These are phyloP conservation scores for Porites lobata DNA, from an alignment of 92 coral and sea anemone species.

Conservation along the genomic window DNA sequence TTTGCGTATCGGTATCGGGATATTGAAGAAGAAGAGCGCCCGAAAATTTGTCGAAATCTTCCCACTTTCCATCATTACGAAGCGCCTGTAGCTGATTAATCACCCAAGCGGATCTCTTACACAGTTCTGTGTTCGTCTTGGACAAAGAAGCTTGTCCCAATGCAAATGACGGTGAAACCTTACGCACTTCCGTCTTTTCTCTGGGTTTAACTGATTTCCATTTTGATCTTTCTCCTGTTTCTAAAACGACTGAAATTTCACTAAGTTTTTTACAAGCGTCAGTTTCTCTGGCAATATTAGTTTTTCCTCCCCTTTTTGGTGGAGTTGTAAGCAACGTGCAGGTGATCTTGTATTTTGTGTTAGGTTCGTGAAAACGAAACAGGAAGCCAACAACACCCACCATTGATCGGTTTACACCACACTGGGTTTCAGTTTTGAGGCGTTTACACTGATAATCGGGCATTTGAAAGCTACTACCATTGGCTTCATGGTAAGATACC, in stretches of 20 bases:
- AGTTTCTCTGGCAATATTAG: background rate
- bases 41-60: conserved; percentile 30
- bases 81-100: conserved; percentile 62
- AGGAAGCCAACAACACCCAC: conserved; percentile 39
- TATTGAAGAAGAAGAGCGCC: conserved; percentile 26
- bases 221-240: background rate
- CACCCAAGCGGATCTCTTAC: conserved; percentile 38
- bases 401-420: background rate
- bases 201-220: conserved; percentile 2
- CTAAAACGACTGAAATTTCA: conserved; percentile 1
- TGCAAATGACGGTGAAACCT: background rate
- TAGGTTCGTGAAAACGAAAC: conserved; percentile 64
- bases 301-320: conserved; percentile 24
- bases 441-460: conserved; percentile 57
- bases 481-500: background rate
- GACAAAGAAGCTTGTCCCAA: conserved; percentile 45
- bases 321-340: conserved; percentile 40
- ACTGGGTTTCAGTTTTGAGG: conserved; percentile 1
- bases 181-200: background rate
- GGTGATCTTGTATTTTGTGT: conserved; percentile 32
- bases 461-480: background rate
- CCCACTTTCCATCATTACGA: conserved; percentile 78
- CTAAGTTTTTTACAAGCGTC: conserved; percentile 18
- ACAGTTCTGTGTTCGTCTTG: conserved; percentile 2
- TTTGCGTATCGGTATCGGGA: conserved; percentile 53